Base-by-base conservation (phyloP, 2,888 invertebrate genomes). In the Nineta flava region DNA sequence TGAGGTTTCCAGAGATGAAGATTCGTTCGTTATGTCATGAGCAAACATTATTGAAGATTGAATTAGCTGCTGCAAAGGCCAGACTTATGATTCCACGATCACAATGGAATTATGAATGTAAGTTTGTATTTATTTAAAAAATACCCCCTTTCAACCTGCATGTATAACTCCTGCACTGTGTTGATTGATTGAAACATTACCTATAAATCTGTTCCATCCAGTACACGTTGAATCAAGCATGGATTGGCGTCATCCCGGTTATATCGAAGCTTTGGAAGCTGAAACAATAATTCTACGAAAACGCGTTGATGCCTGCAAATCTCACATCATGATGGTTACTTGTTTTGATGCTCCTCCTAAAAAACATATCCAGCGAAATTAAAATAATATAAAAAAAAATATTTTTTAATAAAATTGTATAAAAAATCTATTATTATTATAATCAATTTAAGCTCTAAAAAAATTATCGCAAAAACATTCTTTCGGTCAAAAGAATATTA, bases 21-120 rank as follows among this genome's bases (percentile, higher is more conserved):
- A 47, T 47, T 34, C 19, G 35, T 10, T 17, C 16, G 32, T 38
- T 47, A 16, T 15, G 38, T 17, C 38, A 35, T 38, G 47, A 47
- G 32, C 72, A 73, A 61, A 65, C 66, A 56, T 65, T 64, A 58
- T 66, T 74, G 59, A 73, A 70, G 55, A 62, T 64, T 53, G 74
- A 75, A 55, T 60, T 75, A 31, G 63, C 65, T 32, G 62, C 68
- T 31, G 71, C 74, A 50, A 76, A 76, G 56, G 64, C 63, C 50
- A 66, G 71, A 47, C 69, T 76, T 40, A 67, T 71, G 64, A 65
- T 74, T 54, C 71, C 73, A 46, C 62, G 67, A 34, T 58, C 62
- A 50, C 67, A 69, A 53, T 76, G 75, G 75, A 73, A 68, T 56
- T 75, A 69, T 60, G 74, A 75, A 56, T 67, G 75, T 72, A 62